Evolutionary conservation across 2,888 invertebrate species (phyloP).

Genomic region (Odontocolon sp.): DNA sequence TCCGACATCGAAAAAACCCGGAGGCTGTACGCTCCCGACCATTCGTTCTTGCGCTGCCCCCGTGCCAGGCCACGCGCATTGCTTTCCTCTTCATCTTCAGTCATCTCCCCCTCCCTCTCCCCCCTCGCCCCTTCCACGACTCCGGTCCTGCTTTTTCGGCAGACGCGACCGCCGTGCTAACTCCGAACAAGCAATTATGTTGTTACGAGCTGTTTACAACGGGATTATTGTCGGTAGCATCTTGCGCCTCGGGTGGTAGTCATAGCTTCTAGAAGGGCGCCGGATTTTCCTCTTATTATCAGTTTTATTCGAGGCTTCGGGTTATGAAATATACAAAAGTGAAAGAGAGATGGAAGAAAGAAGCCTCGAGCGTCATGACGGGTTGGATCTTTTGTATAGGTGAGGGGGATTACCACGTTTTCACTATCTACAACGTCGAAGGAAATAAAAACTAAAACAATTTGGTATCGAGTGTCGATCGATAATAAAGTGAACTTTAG

Average conservation of each 20-base stretch:
- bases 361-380: conserved; percentile 27
- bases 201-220: conserved; percentile 81
- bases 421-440: not conserved
- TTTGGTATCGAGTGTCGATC: not conserved
- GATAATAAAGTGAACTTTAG: not conserved
- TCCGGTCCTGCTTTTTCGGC: conserved; percentile 44
- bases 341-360: not conserved
- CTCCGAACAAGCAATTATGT: conserved; percentile 76
- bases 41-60: conserved; percentile 64
- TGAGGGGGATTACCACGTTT: conserved; percentile 13
- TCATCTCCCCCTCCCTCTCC: conserved; percentile 18
- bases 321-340: not conserved
- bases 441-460: not conserved
- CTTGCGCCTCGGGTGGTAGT: conserved; percentile 75
- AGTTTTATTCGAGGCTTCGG: conserved; percentile 49
- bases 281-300: conserved; percentile 58
- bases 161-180: conserved; percentile 53
- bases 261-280: conserved; percentile 30
- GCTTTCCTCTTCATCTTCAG: conserved; percentile 54
- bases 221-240: conserved; percentile 80
- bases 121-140: conserved; percentile 28
- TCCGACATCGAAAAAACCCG: conserved; percentile 60
- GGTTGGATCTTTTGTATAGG: conserved; percentile 1
- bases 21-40: conserved; percentile 62
- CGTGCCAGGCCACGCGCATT: conserved; percentile 68